These are phyloP conservation scores for Nestor notabilis DNA, from an alignment of 2,113 vertebrate species.

Conservation along the genomic window DNA sequence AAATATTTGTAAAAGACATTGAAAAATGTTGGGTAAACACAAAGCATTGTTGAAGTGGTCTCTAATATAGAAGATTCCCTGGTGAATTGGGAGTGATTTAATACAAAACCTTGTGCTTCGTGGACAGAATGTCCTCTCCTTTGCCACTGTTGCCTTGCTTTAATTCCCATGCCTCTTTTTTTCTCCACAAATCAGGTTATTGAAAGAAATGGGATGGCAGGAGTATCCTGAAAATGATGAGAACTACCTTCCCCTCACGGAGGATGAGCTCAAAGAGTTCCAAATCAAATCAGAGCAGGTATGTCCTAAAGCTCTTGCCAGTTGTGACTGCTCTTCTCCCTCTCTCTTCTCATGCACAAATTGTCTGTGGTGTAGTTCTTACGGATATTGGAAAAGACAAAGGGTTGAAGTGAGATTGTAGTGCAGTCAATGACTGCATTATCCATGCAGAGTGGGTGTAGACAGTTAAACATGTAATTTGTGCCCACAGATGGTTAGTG, in stretches of 20 bases:
- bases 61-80: background rate
- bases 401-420: background rate
- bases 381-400: background rate
- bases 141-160: background rate
- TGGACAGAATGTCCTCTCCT: background rate
- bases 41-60: background rate
- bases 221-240: slow-evolving; percentile 99
- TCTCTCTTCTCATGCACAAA: background rate
- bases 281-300: slow-evolving; percentile 98
- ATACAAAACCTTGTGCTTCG: background rate
- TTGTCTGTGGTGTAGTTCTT: background rate
- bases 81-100: background rate
- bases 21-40: background rate
- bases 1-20: background rate
- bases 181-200: slow-evolving; percentile 78
- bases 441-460: rapidly evolving
- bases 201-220: slow-evolving; percentile 99
- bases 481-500: background rate
- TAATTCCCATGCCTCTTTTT: background rate
- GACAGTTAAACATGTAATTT: background rate
- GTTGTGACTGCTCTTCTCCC: background rate
- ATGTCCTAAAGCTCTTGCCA: background rate
- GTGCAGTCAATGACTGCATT: background rate
- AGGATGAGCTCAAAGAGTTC: slow-evolving; percentile 97
- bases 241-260: slow-evolving; percentile 95